phyloP scores from a whole-genome alignment of 2,113 vertebrate genomes.

The Machaerirhynchus nigripectus region DNA sequence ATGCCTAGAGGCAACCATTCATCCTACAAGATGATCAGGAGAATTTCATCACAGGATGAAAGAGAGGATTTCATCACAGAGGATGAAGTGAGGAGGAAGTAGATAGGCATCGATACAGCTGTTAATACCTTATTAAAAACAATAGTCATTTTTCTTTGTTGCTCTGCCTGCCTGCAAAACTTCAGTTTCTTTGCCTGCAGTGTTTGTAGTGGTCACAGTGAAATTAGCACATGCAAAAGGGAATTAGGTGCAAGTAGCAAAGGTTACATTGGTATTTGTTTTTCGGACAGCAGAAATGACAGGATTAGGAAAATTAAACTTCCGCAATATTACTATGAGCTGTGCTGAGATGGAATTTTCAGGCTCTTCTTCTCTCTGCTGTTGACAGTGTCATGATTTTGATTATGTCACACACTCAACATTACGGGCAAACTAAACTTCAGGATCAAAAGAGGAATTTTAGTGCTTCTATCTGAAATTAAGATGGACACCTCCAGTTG shows the following conservation, averaged over 20 bases:
- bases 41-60: background rate
- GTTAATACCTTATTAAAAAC: background rate
- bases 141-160: background rate
- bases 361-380: background rate
- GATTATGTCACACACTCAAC: background rate
- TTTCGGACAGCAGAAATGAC: background rate
- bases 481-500: background rate
- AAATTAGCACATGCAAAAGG: background rate
- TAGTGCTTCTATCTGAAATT: background rate
- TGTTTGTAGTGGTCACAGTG: background rate
- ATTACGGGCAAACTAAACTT: background rate
- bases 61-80: background rate
- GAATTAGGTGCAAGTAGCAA: background rate
- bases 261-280: background rate
- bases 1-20: background rate
- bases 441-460: background rate
- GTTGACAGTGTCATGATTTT: background rate
- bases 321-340: background rate
- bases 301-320: background rate
- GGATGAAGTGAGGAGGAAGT: background rate
- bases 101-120: background rate
- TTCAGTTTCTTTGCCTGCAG: background rate
- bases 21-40: background rate
- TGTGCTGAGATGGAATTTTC: background rate
- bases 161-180: background rate